These are phyloP conservation scores for Toxotes jaculatrix DNA, from an alignment of 2,113 vertebrate species.

Conservation along the genomic window DNA sequence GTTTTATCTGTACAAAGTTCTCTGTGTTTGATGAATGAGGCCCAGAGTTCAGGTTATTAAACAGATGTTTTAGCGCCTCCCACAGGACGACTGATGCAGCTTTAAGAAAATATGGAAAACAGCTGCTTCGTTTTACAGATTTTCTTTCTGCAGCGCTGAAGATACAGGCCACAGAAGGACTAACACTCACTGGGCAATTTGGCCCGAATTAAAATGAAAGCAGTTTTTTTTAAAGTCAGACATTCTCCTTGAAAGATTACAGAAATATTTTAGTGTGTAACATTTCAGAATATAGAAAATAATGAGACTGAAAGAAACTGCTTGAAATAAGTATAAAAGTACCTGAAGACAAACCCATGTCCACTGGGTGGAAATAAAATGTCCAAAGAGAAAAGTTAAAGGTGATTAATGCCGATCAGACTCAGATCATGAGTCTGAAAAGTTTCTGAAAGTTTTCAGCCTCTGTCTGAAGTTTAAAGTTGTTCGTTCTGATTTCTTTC, in stretches of 20 bases:
- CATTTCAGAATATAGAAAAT: neutral
- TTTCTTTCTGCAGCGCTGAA: neutral
- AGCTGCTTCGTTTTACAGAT: neutral
- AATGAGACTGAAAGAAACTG: neutral
- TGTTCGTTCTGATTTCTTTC: no score
- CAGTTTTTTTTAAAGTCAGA: neutral
- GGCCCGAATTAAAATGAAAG: neutral
- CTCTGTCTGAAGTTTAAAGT: no score
- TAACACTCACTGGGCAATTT: no score
- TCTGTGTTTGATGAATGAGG: neutral
- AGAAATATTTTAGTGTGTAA: neutral
- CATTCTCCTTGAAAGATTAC: neutral
- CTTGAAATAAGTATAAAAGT: no score
- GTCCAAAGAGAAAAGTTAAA: no score
- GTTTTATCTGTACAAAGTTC: slow-evolving; percentile 6
- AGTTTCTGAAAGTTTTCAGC: no score
- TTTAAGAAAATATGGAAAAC: neutral
- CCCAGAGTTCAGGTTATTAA: neutral
- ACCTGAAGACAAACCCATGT: no score
- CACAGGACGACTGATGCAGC: neutral
- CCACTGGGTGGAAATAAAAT: no score
- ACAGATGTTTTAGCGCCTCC: slow-evolving; percentile 34
- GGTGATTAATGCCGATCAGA: no score
- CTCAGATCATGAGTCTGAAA: no score
- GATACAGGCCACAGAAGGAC: neutral